Evolutionary conservation across 2,113 vertebrate genomes (phyloP), one percentile per base, ranked within the genome.

Genomic region (Poicephalus gulielmi): DNA sequence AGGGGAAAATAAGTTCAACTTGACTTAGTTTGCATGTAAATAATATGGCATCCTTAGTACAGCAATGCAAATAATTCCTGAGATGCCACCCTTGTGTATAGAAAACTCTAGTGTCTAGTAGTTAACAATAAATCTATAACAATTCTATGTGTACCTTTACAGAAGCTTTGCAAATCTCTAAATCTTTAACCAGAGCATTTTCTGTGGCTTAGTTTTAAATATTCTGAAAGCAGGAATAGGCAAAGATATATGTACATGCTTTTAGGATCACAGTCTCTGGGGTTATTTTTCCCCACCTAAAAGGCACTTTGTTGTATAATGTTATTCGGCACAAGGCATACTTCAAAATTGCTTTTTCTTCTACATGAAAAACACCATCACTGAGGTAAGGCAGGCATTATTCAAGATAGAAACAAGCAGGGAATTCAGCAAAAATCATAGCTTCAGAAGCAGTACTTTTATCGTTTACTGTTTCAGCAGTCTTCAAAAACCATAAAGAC

Each of bases 271-370:
- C 15, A 62, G 27, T 78, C 33, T 90, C 73, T 68, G 27, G 41
- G 30, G 47, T 4, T 76, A 70, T 73, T n/a, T 50, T 53, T 41
- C 66, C 19, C 24, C 20, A 46, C 31, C 27, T 53, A 82, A 97
- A 86, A 43, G 43, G 10, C 8, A 71, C 49, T 94, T 80, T 52
- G 28, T 57, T 89, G 50, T 86, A 71, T 37, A 70, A 39, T n/a
- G 17, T 73, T 60, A 80, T 41, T 90, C 67, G 71, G 62, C 66
- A 75, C 24, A 84, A 93, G 50, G 20, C 41, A 66, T 57, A 74
- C 66, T 94, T 94, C 62, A 94, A 83, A 95, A 96, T 2, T 77
- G 43, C 18, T 19, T 53, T 87, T 95, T 87, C 59, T 86, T 57
- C 18, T 55, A 57, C 57, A 85, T 70, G 33, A 95, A 93, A 93